These are phyloP conservation scores for Jaculus jaculus DNA, from an alignment of 2,113 vertebrate species.

Conservation along the genomic window DNA sequence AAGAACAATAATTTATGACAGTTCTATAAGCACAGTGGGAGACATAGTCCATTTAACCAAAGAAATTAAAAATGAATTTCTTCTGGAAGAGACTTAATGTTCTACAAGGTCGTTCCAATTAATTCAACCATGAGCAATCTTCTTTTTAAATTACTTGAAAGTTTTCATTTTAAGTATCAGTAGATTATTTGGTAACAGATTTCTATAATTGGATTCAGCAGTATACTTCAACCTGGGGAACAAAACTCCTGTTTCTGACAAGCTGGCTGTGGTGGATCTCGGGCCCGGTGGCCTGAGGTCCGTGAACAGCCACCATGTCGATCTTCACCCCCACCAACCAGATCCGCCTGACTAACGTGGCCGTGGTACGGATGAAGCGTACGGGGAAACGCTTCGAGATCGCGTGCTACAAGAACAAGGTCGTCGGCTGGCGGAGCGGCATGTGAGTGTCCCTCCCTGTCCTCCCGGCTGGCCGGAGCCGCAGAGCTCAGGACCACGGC, in stretches of 20 bases:
- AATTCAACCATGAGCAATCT: constrained; percentile 48
- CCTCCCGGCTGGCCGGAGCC: no score
- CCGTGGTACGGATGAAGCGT: constrained; percentile 94
- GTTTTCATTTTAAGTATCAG: constrained; percentile 20
- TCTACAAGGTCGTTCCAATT: constrained; percentile 28
- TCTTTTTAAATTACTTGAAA: constrained; percentile 53
- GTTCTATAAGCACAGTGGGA: background rate
- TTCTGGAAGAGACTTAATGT: constrained; percentile 2
- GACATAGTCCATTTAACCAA: background rate
- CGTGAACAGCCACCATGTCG: no score
- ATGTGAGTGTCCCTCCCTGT: constrained; percentile 91
- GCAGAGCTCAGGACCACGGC: background rate
- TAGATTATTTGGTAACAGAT: background rate
- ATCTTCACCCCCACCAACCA: no score
- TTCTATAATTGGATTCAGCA: background rate
- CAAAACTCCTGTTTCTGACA: background rate
- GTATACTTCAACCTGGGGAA: background rate
- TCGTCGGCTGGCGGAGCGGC: constrained; percentile 94
- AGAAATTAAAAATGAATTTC: background rate
- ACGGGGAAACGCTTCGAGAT: constrained; percentile 96
- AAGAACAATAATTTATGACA: background rate
- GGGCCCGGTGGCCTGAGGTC: background rate
- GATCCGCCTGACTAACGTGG: constrained; percentile 96
- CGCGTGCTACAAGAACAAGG: constrained; percentile 98
- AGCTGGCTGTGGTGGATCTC: background rate